Percentiles rank a stretch among this genome's conserved stretches.
Conservation (phyloP, 2,888 invertebrate genomes). For the Panzeria rudis region DNA sequence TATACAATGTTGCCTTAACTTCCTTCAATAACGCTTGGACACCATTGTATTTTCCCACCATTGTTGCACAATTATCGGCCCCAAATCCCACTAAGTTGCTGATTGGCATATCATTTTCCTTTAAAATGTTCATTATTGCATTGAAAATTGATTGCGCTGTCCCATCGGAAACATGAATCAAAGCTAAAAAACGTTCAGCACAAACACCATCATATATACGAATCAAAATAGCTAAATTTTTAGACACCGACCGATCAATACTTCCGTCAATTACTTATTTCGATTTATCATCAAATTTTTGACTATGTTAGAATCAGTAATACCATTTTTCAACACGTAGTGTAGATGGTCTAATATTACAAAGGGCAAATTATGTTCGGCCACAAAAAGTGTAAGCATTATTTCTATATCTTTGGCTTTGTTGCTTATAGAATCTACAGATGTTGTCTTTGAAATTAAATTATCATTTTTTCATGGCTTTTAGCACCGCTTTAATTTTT, state of each 20-base stretch:
- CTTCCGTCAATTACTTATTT: background rate
- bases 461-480: background rate
- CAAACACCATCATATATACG: background rate
- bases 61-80: constrained; percentile 2
- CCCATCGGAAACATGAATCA: background rate
- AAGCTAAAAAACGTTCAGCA: background rate
- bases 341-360: constrained; percentile 8
- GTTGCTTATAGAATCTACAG: background rate
- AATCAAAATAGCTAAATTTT: constrained; percentile 5
- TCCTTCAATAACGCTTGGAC: background rate
- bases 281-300: no score
- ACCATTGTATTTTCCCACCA: constrained; percentile 3
- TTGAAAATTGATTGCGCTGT: background rate
- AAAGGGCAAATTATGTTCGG: background rate
- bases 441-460: background rate
- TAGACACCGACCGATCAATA: background rate
- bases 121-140: background rate
- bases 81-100: background rate
- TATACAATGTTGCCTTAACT: background rate
- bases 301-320: background rate
- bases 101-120: constrained; percentile 5
- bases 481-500: background rate
- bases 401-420: background rate
- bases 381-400: background rate
- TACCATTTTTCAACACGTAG: background rate